A percentile compares a stretch with the other conserved stretches of the same genome.
These are phyloP conservation scores for Erebia aethiops DNA, from an alignment of 2,888 invertebrate genomes.

Conservation along the genomic window DNA sequence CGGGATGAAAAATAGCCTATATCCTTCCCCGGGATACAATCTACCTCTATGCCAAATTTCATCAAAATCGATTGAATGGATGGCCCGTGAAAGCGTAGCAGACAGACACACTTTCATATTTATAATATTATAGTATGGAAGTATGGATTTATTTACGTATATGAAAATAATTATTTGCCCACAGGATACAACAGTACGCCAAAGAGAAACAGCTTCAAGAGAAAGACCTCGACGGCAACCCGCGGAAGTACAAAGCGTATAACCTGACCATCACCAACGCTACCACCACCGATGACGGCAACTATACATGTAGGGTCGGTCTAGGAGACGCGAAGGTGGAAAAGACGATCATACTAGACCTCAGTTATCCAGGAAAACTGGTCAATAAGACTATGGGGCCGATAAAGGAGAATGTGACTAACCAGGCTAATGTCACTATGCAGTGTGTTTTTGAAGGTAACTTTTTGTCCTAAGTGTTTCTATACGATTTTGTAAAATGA, in stretches of 20 bases:
- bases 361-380: slow-evolving; percentile 57
- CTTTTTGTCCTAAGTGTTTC: too few relatives aligned
- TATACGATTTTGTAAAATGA: too few relatives aligned
- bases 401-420: slow-evolving; percentile 51
- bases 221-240: slow-evolving; percentile 55
- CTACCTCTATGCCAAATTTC: too few relatives aligned
- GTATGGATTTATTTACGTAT: too few relatives aligned
- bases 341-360: slow-evolving; percentile 49
- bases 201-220: slow-evolving; percentile 44
- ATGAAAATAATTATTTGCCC: neutral
- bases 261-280: slow-evolving; percentile 57
- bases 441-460: slow-evolving; percentile 73
- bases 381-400: slow-evolving; percentile 52
- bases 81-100: too few relatives aligned
- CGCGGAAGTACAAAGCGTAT: slow-evolving; percentile 50
- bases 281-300: slow-evolving; percentile 58
- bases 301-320: slow-evolving; percentile 62
- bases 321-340: slow-evolving; percentile 45
- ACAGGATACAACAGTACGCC: slow-evolving; percentile 54
- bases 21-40: too few relatives aligned
- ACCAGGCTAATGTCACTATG: slow-evolving; percentile 52
- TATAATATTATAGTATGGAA: too few relatives aligned
- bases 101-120: too few relatives aligned
- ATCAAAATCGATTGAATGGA: too few relatives aligned
- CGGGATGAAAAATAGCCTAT: too few relatives aligned